Percentiles rank a stretch among this genome's conserved stretches.
phyloP scores from a whole-genome alignment of 2,797 vertebrate species.

The Cynopterus sphinx region DNA sequence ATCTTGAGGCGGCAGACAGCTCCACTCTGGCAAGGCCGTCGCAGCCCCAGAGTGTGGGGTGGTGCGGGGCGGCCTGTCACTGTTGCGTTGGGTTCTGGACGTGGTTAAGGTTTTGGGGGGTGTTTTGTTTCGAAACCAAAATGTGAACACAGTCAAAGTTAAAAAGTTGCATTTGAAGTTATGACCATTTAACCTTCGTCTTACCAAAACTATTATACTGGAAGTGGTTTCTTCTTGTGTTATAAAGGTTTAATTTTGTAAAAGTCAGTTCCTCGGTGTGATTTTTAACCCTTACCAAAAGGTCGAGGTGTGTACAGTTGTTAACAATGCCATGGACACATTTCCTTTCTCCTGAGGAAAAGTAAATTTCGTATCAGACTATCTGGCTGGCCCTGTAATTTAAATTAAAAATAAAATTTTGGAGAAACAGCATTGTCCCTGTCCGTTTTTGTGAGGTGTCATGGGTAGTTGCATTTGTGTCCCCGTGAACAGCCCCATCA shows the following conservation, averaged over 20 bases:
- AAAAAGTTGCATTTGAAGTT: constrained; percentile 83
- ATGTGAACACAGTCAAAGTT: constrained; percentile 82
- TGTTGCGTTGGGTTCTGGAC: constrained; percentile 66
- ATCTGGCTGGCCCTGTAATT: constrained; percentile 89
- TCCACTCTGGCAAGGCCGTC: constrained; percentile 52
- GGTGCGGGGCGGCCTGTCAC: constrained; percentile 45
- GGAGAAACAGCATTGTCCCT: constrained; percentile 83
- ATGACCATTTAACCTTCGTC: constrained; percentile 82
- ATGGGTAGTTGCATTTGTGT: neutral
- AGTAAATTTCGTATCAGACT: constrained; percentile 84
- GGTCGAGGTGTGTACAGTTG: constrained; percentile 83
- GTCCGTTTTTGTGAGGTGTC: constrained; percentile 57
- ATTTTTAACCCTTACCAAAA: constrained; percentile 69
- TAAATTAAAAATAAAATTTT: constrained; percentile 92
- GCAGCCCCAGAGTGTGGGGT: neutral
- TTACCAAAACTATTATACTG: constrained; percentile 82
- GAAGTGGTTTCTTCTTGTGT: constrained; percentile 83
- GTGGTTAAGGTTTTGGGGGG: neutral
- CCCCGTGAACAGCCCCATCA: neutral
- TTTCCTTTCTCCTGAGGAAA: constrained; percentile 85
- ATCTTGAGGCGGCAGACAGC: constrained; percentile 28
- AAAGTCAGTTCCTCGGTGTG: constrained; percentile 82
- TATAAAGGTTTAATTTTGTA: constrained; percentile 80
- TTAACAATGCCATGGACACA: constrained; percentile 81
- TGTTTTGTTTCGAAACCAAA: constrained; percentile 74